phyloP scores from a whole-genome alignment of 2,888 invertebrate species.

The Tuta absoluta region DNA sequence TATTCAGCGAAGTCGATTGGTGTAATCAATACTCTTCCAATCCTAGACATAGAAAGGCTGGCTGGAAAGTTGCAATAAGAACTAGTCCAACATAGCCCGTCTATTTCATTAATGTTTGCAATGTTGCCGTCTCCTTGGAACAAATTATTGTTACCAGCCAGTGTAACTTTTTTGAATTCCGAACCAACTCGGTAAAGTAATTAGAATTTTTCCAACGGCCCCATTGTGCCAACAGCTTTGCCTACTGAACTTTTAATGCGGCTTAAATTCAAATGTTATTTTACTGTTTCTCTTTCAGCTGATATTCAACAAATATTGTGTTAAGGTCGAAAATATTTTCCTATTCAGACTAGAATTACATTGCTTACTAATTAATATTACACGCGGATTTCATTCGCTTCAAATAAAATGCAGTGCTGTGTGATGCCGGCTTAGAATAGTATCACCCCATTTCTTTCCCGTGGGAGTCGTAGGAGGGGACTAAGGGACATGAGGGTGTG shows the following conservation, averaged over 20 bases:
- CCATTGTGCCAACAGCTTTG: constrained; percentile 73
- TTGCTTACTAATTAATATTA: no score
- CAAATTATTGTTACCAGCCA: constrained; percentile 37
- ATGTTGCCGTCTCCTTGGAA: neutral
- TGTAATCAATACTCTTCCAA: neutral
- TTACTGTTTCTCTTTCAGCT: constrained; percentile 62
- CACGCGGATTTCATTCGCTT: no score
- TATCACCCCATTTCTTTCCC: no score
- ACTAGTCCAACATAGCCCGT: neutral
- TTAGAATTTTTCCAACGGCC: constrained; percentile 76
- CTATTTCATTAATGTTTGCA: constrained; percentile 2
- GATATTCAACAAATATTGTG: neutral
- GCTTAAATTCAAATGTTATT: constrained; percentile 77
- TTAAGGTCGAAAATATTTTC: no score
- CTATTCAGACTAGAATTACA: no score
- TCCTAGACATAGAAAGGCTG: neutral
- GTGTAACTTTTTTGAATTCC: constrained; percentile 72
- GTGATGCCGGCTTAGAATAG: no score
- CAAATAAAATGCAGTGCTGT: no score
- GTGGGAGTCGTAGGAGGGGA: no score
- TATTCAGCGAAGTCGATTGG: neutral
- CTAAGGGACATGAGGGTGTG: no score
- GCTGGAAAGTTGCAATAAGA: constrained; percentile 1
- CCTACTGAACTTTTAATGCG: constrained; percentile 78
- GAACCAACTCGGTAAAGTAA: constrained; percentile 72